Conservation (phyloP, 2,113 vertebrate genomes). For the Macquaria ambigua region DNA sequence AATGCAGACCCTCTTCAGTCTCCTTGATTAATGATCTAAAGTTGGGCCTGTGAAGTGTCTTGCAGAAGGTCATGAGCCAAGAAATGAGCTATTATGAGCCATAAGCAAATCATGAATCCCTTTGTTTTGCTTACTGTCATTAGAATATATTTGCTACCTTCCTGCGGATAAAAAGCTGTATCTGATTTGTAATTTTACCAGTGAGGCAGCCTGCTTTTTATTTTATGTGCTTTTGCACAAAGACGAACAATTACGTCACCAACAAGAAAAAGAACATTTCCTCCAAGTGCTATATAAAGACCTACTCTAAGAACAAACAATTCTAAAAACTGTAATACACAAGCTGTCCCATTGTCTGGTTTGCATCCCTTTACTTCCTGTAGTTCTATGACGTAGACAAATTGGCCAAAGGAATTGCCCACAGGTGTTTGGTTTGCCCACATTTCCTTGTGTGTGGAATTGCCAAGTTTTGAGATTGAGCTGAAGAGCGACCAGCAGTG, state of each 20-base stretch:
- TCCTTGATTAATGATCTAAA: slow-evolving; percentile 28
- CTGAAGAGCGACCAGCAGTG: slow-evolving; percentile 6
- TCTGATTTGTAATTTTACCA: background rate
- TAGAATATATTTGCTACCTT: background rate
- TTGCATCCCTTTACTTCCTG: slow-evolving; percentile 50
- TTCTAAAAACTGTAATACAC: slow-evolving; percentile 47
- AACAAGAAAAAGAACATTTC: slow-evolving; percentile 43
- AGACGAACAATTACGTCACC: slow-evolving; percentile 50
- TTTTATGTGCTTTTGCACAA: background rate
- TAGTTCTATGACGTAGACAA: slow-evolving; percentile 2
- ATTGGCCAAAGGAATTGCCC: background rate
- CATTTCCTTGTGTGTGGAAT: slow-evolving; percentile 8
- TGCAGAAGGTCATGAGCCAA: slow-evolving; percentile 11
- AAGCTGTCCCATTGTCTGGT: slow-evolving; percentile 45
- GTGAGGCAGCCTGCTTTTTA: background rate
- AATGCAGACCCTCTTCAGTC: background rate
- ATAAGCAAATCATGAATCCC: slow-evolving; percentile 22
- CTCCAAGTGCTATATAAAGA: slow-evolving; percentile 63
- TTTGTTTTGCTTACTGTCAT: slow-evolving; percentile 27
- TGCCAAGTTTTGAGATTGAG: background rate
- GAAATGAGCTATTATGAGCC: slow-evolving; percentile 20
- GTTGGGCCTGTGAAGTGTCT: slow-evolving; percentile 20
- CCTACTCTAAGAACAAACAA: slow-evolving; percentile 39
- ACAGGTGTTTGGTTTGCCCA: slow-evolving; percentile 39
- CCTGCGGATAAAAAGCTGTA: background rate